phyloP scores from a whole-genome alignment of 2,888 invertebrate species.

The Myathropa florea region DNA sequence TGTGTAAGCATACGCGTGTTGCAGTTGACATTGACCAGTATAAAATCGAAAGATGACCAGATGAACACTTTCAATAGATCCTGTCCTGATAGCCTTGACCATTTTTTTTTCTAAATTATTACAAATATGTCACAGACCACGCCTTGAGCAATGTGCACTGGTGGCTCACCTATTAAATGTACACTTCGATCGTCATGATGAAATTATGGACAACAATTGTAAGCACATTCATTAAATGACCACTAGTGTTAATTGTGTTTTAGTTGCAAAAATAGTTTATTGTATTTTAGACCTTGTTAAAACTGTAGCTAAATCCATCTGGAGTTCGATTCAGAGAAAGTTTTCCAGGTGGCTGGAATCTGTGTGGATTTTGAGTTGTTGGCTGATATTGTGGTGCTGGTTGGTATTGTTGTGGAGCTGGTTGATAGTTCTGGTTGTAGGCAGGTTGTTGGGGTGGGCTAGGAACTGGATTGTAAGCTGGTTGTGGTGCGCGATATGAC shows the following conservation, averaged over 20 bases:
- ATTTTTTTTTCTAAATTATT: not conserved
- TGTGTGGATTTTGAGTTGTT: constrained; percentile 87
- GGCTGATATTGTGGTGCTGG: constrained; percentile 77
- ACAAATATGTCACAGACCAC: not conserved
- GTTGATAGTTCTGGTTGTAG: constrained; percentile 81
- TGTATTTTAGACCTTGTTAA: constrained; percentile 84
- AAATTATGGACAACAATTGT: too few relatives aligned
- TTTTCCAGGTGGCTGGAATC: constrained; percentile 92
- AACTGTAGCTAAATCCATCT: constrained; percentile 93
- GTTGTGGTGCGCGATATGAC: constrained; percentile 79
- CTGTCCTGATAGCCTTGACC: not conserved
- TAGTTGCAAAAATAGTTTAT: constrained; percentile 49
- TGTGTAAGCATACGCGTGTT: not conserved
- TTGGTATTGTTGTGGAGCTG: constrained; percentile 77
- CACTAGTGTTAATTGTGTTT: not conserved
- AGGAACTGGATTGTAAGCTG: constrained; percentile 75
- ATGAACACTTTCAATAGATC: not conserved
- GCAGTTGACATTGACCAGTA: not conserved
- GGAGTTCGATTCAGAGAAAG: constrained; percentile 92
- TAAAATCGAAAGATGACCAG: not conserved
- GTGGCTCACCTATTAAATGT: not conserved
- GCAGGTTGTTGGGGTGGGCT: constrained; percentile 76
- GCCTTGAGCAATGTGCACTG: not conserved
- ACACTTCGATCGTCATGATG: not conserved
- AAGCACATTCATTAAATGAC: not conserved